Base-by-base conservation (phyloP, 2,888 invertebrate genomes). In the Sinotaia quadrata region DNA sequence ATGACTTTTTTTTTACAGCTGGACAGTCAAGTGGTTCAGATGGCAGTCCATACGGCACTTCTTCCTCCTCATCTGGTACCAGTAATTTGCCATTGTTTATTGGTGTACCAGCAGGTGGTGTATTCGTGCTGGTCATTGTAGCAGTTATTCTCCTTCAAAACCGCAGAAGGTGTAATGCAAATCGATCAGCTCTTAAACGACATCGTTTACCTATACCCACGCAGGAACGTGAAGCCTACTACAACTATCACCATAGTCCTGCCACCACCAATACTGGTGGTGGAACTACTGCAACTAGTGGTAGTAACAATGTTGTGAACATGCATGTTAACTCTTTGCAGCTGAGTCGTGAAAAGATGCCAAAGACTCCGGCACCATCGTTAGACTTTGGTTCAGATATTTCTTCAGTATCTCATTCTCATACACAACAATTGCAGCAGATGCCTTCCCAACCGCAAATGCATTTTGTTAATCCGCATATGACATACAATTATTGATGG, bases 371-470 rank as follows among this genome's bases (percentile, higher is more conserved):
- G 15, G 76, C 75, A 27, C 81, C 79, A 52, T 80, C 79, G 68
- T 69, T 81, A 57, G 84, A 84, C 71, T 81, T 81, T 58, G 81
- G 82, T 69, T 82, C 84, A 41, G 84, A 84, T 73, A 82, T 84
- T 70, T 84, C 84, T 29, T 84, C 84, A 0, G 83, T 82, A 18
- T 84, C 84, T 3, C 77, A 81, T 36, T 79, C 78, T 66, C 82
- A 83, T 62, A 79, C 79, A 59, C 78, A 76, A 56, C 80, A 72
- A 29, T 67, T 65, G 24, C 68, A 67, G 33, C 76, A 75, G 58
- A 74, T 65, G 24, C 37, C 37, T 5, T n/a, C 36, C 7, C 54
- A 21, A 36, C 65, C 36, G 24, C 41, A 54, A 29, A 54, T 65
- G 65, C 65, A 56, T 31, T 65, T 41, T 29, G 33, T 54, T 21